These are phyloP conservation scores for Pristionchus maxplancki DNA, from an alignment of 2,888 invertebrate genomes.

Conservation along the genomic window DNA sequence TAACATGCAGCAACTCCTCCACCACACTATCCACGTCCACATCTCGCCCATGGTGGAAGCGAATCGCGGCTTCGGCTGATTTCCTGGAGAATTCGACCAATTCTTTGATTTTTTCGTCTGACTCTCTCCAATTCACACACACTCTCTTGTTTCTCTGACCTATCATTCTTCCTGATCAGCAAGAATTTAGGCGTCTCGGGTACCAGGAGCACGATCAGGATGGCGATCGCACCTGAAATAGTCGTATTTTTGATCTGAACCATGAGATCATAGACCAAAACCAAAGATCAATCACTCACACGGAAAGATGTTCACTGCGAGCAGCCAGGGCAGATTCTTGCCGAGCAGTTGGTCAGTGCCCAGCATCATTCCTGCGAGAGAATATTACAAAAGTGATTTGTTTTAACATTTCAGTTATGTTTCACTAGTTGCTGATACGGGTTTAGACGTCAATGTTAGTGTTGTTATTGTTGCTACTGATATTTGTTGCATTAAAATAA, in stretches of 20 bases:
- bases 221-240: conserved; percentile 11
- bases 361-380: conserved; percentile 42
- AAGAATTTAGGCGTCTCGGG: conserved; percentile 51
- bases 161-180: conserved; percentile 29
- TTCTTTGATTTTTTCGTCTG: neutral
- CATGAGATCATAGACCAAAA: neutral
- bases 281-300: neutral
- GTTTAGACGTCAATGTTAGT: no score
- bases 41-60: conserved; percentile 14
- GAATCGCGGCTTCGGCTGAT: conserved; percentile 19
- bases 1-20: conserved; percentile 7
- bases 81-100: neutral
- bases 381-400: neutral
- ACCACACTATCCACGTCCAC: conserved; percentile 24
- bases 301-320: conserved; percentile 44
- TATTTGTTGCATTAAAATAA: no score
- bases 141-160: neutral
- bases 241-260: neutral
- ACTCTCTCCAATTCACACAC: neutral
- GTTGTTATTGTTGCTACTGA: no score
- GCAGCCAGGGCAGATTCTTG: conserved; percentile 30
- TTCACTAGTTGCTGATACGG: no score
- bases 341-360: conserved; percentile 46
- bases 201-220: neutral
- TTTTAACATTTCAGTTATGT: neutral